phyloP scores from a whole-genome alignment of 2,888 invertebrate genomes.

The Pterobdella sp. region DNA sequence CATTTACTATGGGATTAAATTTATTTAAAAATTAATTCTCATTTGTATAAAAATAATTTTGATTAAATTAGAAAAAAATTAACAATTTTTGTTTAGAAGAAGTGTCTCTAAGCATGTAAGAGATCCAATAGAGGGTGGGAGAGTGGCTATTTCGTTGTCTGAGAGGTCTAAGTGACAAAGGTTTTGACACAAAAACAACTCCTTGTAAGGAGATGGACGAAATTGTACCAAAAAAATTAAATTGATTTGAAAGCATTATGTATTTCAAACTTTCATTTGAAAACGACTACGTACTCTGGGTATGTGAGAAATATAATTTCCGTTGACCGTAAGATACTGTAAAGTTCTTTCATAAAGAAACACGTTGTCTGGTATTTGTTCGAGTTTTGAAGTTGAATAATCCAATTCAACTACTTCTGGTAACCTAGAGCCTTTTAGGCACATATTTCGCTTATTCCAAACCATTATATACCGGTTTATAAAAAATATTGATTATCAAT shows the following conservation, averaged over 20 bases:
- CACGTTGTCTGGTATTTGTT: neutral
- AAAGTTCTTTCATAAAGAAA: constrained; percentile 13
- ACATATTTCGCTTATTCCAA: neutral
- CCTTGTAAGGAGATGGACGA: neutral
- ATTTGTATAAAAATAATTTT: neutral
- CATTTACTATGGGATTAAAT: neutral
- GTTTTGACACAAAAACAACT: constrained; percentile 10
- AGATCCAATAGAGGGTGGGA: neutral
- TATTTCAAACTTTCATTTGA: too few species aligned
- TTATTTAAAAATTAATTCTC: neutral
- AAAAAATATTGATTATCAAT: too few species aligned
- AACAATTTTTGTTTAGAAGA: neutral
- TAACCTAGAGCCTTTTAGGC: neutral
- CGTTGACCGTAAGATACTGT: neutral
- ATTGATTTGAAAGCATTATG: neutral
- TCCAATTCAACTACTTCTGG: neutral
- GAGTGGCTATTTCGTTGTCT: neutral
- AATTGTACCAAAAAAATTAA: neutral
- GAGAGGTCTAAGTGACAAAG: constrained; percentile 3
- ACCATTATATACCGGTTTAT: neutral
- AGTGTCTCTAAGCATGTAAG: neutral
- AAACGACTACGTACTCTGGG: neutral
- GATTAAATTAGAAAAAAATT: neutral
- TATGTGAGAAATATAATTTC: neutral
- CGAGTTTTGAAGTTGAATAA: neutral